Base-by-base conservation (phyloP, 2,888 invertebrate species). In the Lathronympha strigana region DNA sequence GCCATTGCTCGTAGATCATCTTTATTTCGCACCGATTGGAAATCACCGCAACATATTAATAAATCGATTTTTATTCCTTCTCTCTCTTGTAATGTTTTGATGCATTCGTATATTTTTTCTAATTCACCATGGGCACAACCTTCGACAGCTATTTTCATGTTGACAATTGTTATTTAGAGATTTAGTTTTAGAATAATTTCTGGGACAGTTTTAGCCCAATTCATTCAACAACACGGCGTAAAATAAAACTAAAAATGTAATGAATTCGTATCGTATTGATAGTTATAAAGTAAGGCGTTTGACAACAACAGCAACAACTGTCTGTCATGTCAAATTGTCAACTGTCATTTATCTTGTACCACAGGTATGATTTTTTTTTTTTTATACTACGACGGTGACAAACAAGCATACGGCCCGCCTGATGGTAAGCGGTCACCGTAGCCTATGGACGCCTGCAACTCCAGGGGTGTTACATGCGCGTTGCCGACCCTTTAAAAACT, bases 111-210 rank as follows among this genome's bases (percentile, higher is more conserved):
- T 73, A 99, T 99, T 79, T 94, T 96, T 77, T 99, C 99, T 68
- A 99, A 92, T 84, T 99, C 98, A 1, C 99, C 99, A 87, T 99
- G 99, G 76, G 98, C 97, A 90, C 99, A 99, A 61, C 99, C 99
- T 93, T 98, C 98, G 0, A 99, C 93, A 0, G 98, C 99, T 66
- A 98, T 95, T 89, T 96, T 97, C 98, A 98, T 97, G 77, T 78
- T 92, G 15, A 51, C 17, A 38, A 51, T 17, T 58, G 61, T 28
- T 31, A 33, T 58, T 21, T 31, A 28, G 0, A 28, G 19, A 4
- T 28, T 25, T 43, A 17, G 9, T 25, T 25, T 40, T n/a, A 13
- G 19, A 17, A 19, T 19, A 11, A 17, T 19, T 28, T 43, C 17
- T 19, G 21, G 43, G 43, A 43, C 4, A 43, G 1, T 21, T 11